Evolutionary conservation across 1,140 invertebrate genomes (phyloP).

Genomic region (Lysiphlebus fabarum): DNA sequence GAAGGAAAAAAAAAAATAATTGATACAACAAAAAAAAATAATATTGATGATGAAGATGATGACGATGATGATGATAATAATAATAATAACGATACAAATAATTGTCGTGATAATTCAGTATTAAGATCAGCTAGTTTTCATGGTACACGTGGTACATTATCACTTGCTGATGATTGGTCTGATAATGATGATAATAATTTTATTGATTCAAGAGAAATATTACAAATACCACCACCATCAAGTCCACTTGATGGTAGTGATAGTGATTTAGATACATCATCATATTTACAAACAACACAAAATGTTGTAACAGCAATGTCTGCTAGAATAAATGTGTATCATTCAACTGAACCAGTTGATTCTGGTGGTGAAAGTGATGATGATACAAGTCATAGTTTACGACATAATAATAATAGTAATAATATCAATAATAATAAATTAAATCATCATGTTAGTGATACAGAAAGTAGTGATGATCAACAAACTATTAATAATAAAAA

Average conservation of each 20-base stretch:
- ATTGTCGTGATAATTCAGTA: slow-evolving; percentile 50
- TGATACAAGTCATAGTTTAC: slow-evolving; percentile 42
- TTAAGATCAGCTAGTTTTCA: slow-evolving; percentile 59
- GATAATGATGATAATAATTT: slow-evolving; percentile 36
- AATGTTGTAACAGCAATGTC: slow-evolving; percentile 66
- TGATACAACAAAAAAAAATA: slow-evolving; percentile 46
- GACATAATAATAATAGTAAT: slow-evolving; percentile 33
- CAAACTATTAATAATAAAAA: slow-evolving; percentile 50
- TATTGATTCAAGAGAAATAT: slow-evolving; percentile 32
- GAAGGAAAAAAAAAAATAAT: slow-evolving; percentile 65
- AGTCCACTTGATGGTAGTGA: slow-evolving; percentile 41
- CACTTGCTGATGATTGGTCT: slow-evolving; percentile 41
- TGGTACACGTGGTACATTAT: slow-evolving; percentile 48
- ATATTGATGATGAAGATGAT: slow-evolving; percentile 33
- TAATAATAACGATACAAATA: slow-evolving; percentile 37
- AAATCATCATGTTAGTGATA: slow-evolving; percentile 35
- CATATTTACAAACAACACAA: slow-evolving; percentile 41
- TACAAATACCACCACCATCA: slow-evolving; percentile 39
- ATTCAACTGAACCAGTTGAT: slow-evolving; percentile 28
- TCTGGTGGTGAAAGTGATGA: slow-evolving; percentile 44
- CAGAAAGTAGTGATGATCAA: slow-evolving; percentile 40
- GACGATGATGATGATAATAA: no score
- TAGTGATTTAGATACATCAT: slow-evolving; percentile 42
- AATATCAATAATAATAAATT: no score
- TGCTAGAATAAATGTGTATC: slow-evolving; percentile 50